Conservation (phyloP, 2,888 invertebrate species). For the Busseola fusca region DNA sequence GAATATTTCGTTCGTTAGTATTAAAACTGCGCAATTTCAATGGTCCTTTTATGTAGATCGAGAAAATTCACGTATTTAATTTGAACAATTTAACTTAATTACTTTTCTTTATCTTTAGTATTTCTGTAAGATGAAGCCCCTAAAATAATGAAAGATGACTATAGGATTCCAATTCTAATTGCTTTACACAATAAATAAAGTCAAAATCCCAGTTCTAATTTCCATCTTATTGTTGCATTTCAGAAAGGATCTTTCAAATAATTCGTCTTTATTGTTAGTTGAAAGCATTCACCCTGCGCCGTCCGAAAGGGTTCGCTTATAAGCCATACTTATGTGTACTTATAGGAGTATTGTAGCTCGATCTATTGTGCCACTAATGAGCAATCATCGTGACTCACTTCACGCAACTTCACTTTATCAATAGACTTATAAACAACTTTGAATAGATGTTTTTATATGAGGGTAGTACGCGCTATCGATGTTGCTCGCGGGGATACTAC, state of each 20-base stretch:
- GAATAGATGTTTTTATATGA: conserved; percentile 59
- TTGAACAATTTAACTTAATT: conserved; percentile 1
- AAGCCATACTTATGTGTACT: conserved; percentile 44
- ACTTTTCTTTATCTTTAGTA: neutral
- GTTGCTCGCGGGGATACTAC: neutral
- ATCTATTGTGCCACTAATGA: conserved; percentile 84
- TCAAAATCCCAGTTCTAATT: conserved; percentile 43
- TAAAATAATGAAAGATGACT: conserved; percentile 23
- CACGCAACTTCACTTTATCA: conserved; percentile 65
- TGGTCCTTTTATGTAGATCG: neutral
- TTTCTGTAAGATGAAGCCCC: conserved; percentile 12
- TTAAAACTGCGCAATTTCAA: neutral
- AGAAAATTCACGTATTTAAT: neutral
- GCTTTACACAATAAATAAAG: conserved; percentile 36
- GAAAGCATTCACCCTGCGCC: conserved; percentile 41
- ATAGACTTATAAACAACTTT: conserved; percentile 62
- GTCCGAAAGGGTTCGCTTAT: conserved; percentile 51
- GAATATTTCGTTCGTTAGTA: neutral
- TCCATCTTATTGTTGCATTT: conserved; percentile 47
- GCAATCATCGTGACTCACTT: conserved; percentile 77
- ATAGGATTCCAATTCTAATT: conserved; percentile 23
- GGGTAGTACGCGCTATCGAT: conserved; percentile 2
- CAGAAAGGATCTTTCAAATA: conserved; percentile 34
- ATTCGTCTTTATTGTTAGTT: conserved; percentile 51
- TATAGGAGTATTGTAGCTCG: conserved; percentile 70